A percentile compares a stretch with the other conserved stretches of the same genome.
These are phyloP conservation scores for Schrankia costaestrigalis DNA, from an alignment of 2,888 invertebrate species.

Conservation along the genomic window DNA sequence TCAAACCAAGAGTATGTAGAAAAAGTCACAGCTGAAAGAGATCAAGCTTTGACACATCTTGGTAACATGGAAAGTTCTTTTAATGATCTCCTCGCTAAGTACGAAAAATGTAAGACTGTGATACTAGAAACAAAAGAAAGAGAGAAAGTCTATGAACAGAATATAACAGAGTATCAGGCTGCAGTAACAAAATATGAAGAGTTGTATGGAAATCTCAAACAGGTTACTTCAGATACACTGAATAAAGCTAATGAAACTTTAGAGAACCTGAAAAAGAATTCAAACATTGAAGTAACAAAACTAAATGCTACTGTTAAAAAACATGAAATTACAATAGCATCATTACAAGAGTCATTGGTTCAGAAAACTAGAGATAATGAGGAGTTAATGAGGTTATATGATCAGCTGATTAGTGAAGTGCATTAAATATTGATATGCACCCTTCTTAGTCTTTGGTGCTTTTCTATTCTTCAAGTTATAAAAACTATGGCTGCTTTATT, in stretches of 20 bases:
- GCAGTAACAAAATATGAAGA: slow-evolving; percentile 87
- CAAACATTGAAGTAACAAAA: slow-evolving; percentile 89
- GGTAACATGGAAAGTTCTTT: slow-evolving; percentile 82
- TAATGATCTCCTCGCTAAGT: slow-evolving; percentile 82
- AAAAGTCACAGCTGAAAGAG: slow-evolving; percentile 76
- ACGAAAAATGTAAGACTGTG: slow-evolving; percentile 82
- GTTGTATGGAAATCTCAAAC: slow-evolving; percentile 90
- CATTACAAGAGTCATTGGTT: slow-evolving; percentile 89
- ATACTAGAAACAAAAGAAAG: slow-evolving; percentile 75
- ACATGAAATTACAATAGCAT: slow-evolving; percentile 91
- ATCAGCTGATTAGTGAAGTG: slow-evolving; percentile 89
- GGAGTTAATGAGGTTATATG: slow-evolving; percentile 94
- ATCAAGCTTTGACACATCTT: slow-evolving; percentile 81
- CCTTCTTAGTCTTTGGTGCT: slow-evolving; percentile 22
- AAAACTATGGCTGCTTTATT: slow-evolving; percentile 13
- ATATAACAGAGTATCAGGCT: slow-evolving; percentile 84
- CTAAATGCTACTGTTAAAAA: slow-evolving; percentile 92
- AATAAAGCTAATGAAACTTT: slow-evolving; percentile 88
- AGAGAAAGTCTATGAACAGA: slow-evolving; percentile 85
- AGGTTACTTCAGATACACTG: slow-evolving; percentile 91
- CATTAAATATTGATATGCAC: slow-evolving; percentile 31
- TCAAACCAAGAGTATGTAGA: slow-evolving; percentile 67
- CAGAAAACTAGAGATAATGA: slow-evolving; percentile 94
- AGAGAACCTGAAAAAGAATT: slow-evolving; percentile 85
- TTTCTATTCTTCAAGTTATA: slow-evolving; percentile 6